A percentile compares a stretch with the other conserved stretches of the same genome.
Conservation (phyloP, 2,113 vertebrate genomes). For the Vulpes ferrilata region DNA sequence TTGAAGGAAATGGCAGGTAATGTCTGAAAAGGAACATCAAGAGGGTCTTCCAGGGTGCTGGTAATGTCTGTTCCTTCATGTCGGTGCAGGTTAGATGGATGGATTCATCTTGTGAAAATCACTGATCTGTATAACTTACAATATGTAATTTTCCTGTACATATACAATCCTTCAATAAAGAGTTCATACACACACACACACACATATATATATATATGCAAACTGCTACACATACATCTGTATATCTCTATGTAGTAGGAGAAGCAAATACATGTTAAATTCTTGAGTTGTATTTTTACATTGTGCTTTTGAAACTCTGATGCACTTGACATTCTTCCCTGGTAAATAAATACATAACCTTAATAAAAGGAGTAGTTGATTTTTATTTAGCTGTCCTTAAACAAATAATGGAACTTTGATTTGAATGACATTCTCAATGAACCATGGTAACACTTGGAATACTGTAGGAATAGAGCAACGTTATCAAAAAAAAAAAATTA, state of each 20-base stretch:
- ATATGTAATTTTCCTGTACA: neutral
- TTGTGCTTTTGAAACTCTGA: neutral
- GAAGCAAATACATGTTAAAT: neutral
- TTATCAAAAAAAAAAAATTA: conserved; percentile 58
- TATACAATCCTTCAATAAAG: neutral
- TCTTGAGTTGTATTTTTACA: neutral
- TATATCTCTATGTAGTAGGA: neutral
- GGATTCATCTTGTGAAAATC: neutral
- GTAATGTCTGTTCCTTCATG: neutral
- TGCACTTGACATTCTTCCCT: neutral
- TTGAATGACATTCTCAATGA: conserved; percentile 50
- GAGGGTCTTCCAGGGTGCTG: neutral
- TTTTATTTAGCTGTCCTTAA: conserved; percentile 55
- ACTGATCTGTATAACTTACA: neutral
- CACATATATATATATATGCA: neutral
- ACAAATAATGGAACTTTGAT: conserved; percentile 40
- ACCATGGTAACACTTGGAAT: conserved; percentile 46
- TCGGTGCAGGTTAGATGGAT: neutral
- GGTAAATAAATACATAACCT: neutral
- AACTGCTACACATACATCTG: neutral
- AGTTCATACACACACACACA: neutral
- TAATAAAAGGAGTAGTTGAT: conserved; percentile 52
- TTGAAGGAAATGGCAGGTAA: neutral
- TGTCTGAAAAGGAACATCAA: neutral
- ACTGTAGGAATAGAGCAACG: conserved; percentile 57